Base-by-base conservation (phyloP, 2,888 invertebrate genomes). In the Noctuana brunneofusca region DNA sequence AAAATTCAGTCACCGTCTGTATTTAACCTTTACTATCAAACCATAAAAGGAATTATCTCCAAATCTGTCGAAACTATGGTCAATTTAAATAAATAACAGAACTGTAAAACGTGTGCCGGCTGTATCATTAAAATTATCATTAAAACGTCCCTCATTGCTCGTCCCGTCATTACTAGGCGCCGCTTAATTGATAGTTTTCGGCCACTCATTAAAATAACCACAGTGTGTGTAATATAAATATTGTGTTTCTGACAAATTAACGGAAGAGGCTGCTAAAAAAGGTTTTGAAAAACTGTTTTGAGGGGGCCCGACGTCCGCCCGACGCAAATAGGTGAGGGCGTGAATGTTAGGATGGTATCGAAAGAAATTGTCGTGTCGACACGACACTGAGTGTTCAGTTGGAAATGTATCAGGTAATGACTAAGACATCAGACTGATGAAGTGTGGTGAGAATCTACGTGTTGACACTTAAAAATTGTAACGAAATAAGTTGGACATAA, bases 241-340 rank as follows among this genome's bases (percentile, higher is more conserved):
- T 88, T 86, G 82, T 85, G 82, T 84, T 86, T 80, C 84, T 81
- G 82, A 84, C 84, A 86, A 86, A 87, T 87, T 86, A 84, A 84
- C 82, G 82, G 80, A 81, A 82, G 80, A 78, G 72, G 68, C 71
- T 64, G 72, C 75, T 24, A 22, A 49, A 74, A 80, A 83, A 81
- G 80, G 78, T 68, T 24, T 54, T 32, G 12, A 38, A 27, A 43
- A 53, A 35, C 32, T n/a, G 20, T 35, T 32, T 32, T 35, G 69
- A 72, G 69, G 74, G 64, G 66, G 69, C 66, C 71, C 73, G 73
- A 64, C 66, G 65, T 65, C 65, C 69, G 73, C 67, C 60, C 53
- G 64, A 65, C 70, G 62, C 63, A 70, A 75, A 74, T 74, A 71
- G 68, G 58, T 54, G 49, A 22, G 22, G 11, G 49, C 35, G 14